These are phyloP conservation scores for Metallyticus violacea DNA, from an alignment of 2,888 invertebrate species.

Conservation along the genomic window DNA sequence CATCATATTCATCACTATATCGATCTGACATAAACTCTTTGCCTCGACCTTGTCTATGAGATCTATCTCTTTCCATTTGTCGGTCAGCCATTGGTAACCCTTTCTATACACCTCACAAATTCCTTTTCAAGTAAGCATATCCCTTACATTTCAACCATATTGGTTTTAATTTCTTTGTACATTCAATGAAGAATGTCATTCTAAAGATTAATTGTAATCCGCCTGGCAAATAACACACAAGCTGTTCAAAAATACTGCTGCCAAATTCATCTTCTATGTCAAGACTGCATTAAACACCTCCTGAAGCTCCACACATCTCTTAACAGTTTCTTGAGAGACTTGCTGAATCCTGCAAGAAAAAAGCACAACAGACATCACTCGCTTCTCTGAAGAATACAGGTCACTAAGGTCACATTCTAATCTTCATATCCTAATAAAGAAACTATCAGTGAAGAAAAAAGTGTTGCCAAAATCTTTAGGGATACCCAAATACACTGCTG, in stretches of 20 bases:
- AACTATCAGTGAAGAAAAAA: too few relatives aligned
- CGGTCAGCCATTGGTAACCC: not conserved
- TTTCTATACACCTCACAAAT: not conserved
- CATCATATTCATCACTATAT: not conserved
- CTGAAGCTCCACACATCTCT: not conserved
- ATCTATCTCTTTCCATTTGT: constrained; percentile 15
- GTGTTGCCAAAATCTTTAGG: too few relatives aligned
- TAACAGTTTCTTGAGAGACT: not conserved
- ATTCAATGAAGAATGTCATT: not conserved
- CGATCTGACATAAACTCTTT: not conserved
- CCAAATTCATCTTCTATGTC: too few relatives aligned
- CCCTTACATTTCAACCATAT: not conserved
- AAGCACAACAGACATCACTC: not conserved
- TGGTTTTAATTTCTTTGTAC: not conserved
- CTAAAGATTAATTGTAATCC: not conserved
- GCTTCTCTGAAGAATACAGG: too few relatives aligned
- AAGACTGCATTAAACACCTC: not conserved
- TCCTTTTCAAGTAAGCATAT: not conserved
- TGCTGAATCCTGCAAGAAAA: not conserved
- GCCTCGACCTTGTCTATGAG: not conserved
- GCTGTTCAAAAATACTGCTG: not conserved
- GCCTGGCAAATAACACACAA: too few relatives aligned
- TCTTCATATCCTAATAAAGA: too few relatives aligned
- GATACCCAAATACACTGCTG: too few relatives aligned
- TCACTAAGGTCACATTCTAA: too few relatives aligned